A percentile compares a stretch with the other conserved stretches of the same genome.
phyloP scores from a whole-genome alignment of 2,888 invertebrate genomes.

The Melanostoma scalare region DNA sequence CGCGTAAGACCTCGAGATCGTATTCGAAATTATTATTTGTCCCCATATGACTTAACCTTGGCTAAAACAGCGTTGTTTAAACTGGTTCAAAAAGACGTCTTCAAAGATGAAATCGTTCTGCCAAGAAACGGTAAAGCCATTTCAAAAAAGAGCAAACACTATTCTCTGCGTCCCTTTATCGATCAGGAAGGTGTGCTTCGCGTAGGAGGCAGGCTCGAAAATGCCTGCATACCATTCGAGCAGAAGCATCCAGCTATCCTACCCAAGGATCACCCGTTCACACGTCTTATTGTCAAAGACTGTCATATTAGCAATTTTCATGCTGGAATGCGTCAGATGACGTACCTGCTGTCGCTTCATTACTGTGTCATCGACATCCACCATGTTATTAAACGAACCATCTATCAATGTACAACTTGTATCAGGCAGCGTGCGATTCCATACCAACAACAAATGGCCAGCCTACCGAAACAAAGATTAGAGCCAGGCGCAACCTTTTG shows the following conservation, averaged over 20 bases:
- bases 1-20: constrained; percentile 1
- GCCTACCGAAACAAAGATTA: constrained; percentile 37
- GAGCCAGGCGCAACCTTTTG: constrained; percentile 53
- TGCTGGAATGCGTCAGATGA: constrained; percentile 60
- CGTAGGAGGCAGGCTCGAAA: constrained; percentile 15
- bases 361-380: constrained; percentile 53
- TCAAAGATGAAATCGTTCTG: constrained; percentile 5
- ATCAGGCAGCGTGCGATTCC: constrained; percentile 31
- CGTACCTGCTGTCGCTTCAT: constrained; percentile 40
- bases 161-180: neutral
- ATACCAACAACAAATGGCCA: constrained; percentile 48
- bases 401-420: constrained; percentile 60
- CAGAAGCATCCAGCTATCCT: constrained; percentile 21
- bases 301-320: constrained; percentile 54
- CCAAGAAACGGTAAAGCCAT: neutral
- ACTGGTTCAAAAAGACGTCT: neutral
- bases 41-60: neutral
- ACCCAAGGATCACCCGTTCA: neutral
- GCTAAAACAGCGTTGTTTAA: neutral
- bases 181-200: constrained; percentile 16
- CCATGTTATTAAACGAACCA: constrained; percentile 47
- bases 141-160: constrained; percentile 4
- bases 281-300: neutral
- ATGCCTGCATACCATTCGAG: constrained; percentile 9
- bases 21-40: neutral